Conservation (phyloP, 2,113 vertebrate genomes). For the Oryzias celebensis region DNA sequence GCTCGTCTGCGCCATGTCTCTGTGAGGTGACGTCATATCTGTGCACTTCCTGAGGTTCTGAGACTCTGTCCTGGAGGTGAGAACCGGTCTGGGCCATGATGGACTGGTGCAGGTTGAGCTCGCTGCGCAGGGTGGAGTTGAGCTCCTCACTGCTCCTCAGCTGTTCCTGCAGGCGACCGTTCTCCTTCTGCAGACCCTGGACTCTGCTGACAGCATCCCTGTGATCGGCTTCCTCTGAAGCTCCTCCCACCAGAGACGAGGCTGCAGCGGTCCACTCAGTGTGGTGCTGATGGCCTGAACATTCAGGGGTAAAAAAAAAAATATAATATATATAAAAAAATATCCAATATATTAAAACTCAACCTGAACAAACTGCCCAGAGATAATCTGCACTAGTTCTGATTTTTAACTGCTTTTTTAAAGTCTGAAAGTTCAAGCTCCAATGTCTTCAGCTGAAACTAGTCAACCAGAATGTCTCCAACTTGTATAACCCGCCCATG, state of each 20-base stretch:
- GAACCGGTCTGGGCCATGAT: conserved; percentile 64
- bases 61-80: conserved; percentile 16
- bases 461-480: background rate
- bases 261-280: conserved; percentile 30
- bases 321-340: too few relatives aligned
- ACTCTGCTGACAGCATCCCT: conserved; percentile 24
- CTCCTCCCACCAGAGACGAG: conserved; percentile 38
- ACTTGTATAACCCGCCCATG: background rate
- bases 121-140: conserved; percentile 70
- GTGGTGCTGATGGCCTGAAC: conserved; percentile 46
- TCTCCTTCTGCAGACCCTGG: conserved; percentile 72
- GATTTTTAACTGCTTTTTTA: too few relatives aligned
- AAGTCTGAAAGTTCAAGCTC: too few relatives aligned
- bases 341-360: background rate
- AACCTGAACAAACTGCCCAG: background rate
- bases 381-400: too few relatives aligned
- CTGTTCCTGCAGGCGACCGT: conserved; percentile 70
- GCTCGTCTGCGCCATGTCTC: background rate
- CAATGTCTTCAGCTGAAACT: background rate
- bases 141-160: conserved; percentile 76
- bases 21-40: conserved; percentile 17
- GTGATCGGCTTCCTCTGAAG: conserved; percentile 15
- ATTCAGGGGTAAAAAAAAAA: background rate
- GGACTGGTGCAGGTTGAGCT: conserved; percentile 77
- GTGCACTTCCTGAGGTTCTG: conserved; percentile 8